Evolutionary conservation across 2,888 invertebrate species (phyloP).

Genomic region (Drosophila tripunctata): DNA sequence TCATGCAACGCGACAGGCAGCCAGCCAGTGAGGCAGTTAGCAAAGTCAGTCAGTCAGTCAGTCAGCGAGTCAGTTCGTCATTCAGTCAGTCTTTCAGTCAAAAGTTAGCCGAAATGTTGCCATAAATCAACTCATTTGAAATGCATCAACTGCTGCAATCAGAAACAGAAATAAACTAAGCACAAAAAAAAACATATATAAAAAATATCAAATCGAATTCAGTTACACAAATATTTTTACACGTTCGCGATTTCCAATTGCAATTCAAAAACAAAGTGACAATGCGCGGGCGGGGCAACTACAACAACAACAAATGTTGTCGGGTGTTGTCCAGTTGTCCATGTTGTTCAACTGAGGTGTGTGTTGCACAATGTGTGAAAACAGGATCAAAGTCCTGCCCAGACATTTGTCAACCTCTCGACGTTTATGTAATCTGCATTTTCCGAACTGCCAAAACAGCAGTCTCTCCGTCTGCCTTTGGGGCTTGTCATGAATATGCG

Average conservation of each 20-base stretch:
- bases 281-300: constrained; percentile 70
- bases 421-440: constrained; percentile 71
- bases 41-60: constrained; percentile 38
- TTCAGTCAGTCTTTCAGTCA: constrained; percentile 59
- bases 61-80: constrained; percentile 41
- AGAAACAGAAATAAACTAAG: constrained; percentile 72
- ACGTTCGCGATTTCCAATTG: constrained; percentile 73
- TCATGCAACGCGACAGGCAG: constrained; percentile 68
- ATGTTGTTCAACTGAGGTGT: constrained; percentile 35
- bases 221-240: constrained; percentile 77
- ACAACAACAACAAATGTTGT: too few species aligned
- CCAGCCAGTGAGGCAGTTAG: constrained; percentile 34
- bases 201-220: constrained; percentile 59
- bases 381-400: constrained; percentile 74
- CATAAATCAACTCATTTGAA: constrained; percentile 80
- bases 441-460: constrained; percentile 1
- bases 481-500: constrained; percentile 65
- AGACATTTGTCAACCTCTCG: constrained; percentile 72
- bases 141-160: constrained; percentile 81
- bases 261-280: constrained; percentile 58
- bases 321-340: constrained; percentile 2
- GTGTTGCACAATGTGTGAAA: constrained; percentile 75
- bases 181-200: constrained; percentile 36
- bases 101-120: constrained; percentile 70
- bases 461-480: constrained; percentile 8